phyloP scores from a whole-genome alignment of 2,797 vertebrate species.

The Anniella stebbinsi region DNA sequence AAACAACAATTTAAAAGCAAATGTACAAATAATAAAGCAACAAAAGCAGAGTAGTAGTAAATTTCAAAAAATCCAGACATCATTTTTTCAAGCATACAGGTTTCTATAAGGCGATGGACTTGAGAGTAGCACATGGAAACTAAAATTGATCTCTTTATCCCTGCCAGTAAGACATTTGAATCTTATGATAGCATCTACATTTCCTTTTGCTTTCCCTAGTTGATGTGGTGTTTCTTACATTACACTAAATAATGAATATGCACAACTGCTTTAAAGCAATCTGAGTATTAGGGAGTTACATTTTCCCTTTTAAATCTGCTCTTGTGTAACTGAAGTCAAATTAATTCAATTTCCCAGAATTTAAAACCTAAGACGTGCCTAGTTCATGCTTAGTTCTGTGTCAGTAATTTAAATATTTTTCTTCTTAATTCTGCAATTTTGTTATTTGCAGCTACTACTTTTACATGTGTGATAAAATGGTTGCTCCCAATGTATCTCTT shows the following conservation, averaged over 20 bases:
- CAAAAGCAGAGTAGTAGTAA: not conserved
- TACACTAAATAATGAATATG: not conserved
- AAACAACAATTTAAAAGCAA: not conserved
- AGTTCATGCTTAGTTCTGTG: not conserved
- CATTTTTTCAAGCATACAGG: not conserved
- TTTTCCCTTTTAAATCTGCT: not conserved
- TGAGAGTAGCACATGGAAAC: not conserved
- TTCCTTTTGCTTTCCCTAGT: not conserved
- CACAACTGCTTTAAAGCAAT: conserved; percentile 24
- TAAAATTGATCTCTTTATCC: not conserved
- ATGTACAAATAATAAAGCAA: not conserved
- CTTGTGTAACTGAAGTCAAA: not conserved
- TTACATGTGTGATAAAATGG: conserved; percentile 97
- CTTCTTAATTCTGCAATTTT: conserved; percentile 55
- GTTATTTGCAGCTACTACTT: conserved; percentile 90
- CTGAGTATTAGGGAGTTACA: not conserved
- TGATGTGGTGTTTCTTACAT: not conserved
- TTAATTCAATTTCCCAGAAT: not conserved
- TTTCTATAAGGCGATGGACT: not conserved
- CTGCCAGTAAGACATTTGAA: not conserved
- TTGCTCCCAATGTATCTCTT: conserved; percentile 95
- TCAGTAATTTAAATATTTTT: conserved; percentile 27
- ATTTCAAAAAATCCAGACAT: not conserved
- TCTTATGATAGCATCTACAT: conserved; percentile 21
- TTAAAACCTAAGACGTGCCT: not conserved